Evolutionary conservation across 2,888 invertebrate species (phyloP).

Genomic region (Kuschelorhynchus macadamiae): DNA sequence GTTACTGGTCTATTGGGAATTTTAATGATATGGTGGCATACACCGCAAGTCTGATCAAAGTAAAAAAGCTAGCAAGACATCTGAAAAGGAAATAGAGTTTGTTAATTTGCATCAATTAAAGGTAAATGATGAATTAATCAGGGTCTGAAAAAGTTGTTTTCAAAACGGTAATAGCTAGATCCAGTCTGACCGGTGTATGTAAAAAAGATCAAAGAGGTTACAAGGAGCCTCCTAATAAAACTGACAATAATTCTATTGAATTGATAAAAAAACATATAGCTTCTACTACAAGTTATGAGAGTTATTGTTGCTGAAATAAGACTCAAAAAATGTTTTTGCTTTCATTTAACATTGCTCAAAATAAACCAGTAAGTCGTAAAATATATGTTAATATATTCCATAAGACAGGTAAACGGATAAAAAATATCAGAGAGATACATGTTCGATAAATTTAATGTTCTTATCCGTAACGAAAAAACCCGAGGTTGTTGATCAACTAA

Average conservation of each 20-base stretch:
- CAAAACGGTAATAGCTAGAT: constrained; percentile 2
- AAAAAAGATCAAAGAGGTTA: constrained; percentile 21
- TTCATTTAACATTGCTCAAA: constrained; percentile 8
- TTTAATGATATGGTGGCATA: constrained; percentile 11
- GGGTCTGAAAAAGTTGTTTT: constrained; percentile 18
- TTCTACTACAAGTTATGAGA: constrained; percentile 15
- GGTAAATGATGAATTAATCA: neutral
- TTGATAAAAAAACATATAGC: constrained; percentile 18
- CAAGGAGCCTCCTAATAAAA: constrained; percentile 22
- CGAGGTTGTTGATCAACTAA: no score
- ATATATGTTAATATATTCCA: constrained; percentile 9
- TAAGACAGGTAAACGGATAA: constrained; percentile 3
- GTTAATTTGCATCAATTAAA: constrained; percentile 8
- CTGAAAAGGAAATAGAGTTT: neutral
- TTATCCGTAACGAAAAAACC: no score
- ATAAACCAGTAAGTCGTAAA: constrained; percentile 13
- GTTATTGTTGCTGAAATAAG: constrained; percentile 11
- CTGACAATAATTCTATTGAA: neutral
- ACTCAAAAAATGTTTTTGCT: constrained; percentile 7
- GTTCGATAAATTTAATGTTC: neutral
- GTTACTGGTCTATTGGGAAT: neutral
- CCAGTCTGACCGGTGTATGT: neutral
- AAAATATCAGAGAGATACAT: constrained; percentile 13
- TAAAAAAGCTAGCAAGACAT: neutral
- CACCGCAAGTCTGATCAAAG: constrained; percentile 6